Evolutionary conservation across 2,888 invertebrate genomes (phyloP), one percentile per base, ranked within the genome.

Genomic region (Papilio gigon): DNA sequence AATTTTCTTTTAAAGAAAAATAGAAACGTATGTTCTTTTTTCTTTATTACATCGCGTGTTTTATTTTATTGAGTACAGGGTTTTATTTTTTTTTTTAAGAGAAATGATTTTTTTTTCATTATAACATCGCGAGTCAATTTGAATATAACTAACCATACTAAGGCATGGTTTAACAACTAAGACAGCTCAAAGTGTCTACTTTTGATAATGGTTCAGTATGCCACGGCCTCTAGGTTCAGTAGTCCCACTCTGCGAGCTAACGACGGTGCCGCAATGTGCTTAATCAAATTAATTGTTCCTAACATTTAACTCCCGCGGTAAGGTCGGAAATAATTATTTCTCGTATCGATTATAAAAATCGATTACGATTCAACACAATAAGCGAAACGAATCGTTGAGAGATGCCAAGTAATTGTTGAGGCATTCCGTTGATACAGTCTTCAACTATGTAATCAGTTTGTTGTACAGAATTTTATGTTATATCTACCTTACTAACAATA

Each of bases 301-400:
- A 78, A 79, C 82, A 84, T 87, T 88, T 85, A 87, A 81, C 78
- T 84, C 78, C 81, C 81, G 83, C 84, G 73, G 83, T 88, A 87
- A 90, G 90, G 89, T 89, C 87, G 85, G 80, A 85, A 85, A 87
- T 88, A 86, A 88, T 87, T 83, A 82, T 86, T 83, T 75, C 77
- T 77, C 75, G 71, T 81, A 86, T 81, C 81, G 81, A 85, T 83
- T 84, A 84, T 84, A 82, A 84, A 82, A 83, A 86, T 87, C 83
- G 87, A 85, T 85, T 83, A 80, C 78, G 77, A 84, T 82, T 87
- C 79, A 80, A 84, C 81, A 84, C 84, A 88, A 89, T 84, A 76
- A 82, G 79, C 85, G 87, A 79, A 80, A 79, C 87, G 80, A 88
- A 88, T 89, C 78, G 81, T 76, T 80, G 80, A 83, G 79, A 84